These are phyloP conservation scores for Microcebus ravelobensis DNA, from an alignment of 2,113 vertebrate genomes.

Conservation along the genomic window DNA sequence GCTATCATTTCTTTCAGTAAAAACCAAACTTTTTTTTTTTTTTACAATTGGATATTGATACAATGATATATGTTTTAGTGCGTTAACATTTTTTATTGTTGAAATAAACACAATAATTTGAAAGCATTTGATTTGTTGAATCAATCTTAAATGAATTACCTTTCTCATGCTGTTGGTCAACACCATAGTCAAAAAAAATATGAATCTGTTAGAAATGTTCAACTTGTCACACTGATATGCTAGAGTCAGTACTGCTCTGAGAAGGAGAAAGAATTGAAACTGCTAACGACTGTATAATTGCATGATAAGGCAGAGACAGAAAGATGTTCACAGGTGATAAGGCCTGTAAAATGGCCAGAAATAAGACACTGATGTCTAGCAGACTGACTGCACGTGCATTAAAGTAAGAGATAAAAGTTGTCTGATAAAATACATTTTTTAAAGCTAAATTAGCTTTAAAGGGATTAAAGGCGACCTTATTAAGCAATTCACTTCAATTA, in stretches of 20 bases:
- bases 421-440: constrained; percentile 34
- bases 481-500: constrained; percentile 46
- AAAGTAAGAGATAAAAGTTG: constrained; percentile 57
- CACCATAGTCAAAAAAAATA: neutral
- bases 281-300: constrained; percentile 79
- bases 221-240: constrained; percentile 70
- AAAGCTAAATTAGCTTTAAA: constrained; percentile 36
- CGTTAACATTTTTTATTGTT: neutral
- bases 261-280: constrained; percentile 68
- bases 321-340: constrained; percentile 79
- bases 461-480: constrained; percentile 56
- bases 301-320: constrained; percentile 78
- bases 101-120: neutral
- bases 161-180: neutral
- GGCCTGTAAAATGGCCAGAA: constrained; percentile 68
- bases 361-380: constrained; percentile 75
- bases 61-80: neutral
- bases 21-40: neutral
- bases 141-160: constrained; percentile 13
- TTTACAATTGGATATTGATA: neutral
- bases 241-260: constrained; percentile 51
- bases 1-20: neutral
- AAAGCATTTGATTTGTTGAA: neutral
- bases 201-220: neutral
- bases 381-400: constrained; percentile 55